phyloP scores from a whole-genome alignment of 2,888 invertebrate species.

The Pristionchus japonicus region DNA sequence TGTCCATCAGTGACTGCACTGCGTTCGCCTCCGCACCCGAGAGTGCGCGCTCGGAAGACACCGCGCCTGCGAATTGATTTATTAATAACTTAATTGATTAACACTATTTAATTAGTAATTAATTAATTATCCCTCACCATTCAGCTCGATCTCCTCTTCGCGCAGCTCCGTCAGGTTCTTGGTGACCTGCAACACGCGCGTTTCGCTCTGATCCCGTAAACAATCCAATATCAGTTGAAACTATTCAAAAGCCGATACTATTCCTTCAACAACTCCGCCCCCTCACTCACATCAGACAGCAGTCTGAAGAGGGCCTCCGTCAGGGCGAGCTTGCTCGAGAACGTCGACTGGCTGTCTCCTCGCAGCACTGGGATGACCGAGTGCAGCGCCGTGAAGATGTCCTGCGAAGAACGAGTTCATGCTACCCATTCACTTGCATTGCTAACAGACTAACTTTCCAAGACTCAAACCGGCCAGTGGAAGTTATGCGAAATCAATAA shows the following conservation, averaged over 20 bases:
- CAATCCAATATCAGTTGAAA: too few relatives aligned
- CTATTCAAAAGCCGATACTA: neutral
- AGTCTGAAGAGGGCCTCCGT: constrained; percentile 2
- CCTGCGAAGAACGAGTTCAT: too few relatives aligned
- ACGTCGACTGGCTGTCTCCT: neutral
- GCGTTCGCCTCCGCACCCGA: neutral
- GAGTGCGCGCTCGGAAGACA: neutral
- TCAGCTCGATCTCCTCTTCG: constrained; percentile 14
- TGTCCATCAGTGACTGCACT: constrained; percentile 57
- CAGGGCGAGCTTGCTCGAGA: neutral
- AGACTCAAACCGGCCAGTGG: too few relatives aligned
- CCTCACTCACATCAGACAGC: constrained; percentile 15
- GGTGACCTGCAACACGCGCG: constrained; percentile 27
- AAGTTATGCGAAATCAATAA: too few relatives aligned
- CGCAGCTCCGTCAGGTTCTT: constrained; percentile 32
- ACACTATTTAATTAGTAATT: neutral
- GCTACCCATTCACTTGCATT: too few relatives aligned
- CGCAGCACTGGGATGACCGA: constrained; percentile 47
- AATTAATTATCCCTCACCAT: neutral
- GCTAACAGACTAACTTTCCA: too few relatives aligned
- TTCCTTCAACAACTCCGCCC: neutral
- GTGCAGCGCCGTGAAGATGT: constrained; percentile 51
- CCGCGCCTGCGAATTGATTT: neutral
- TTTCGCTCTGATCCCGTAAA: neutral
- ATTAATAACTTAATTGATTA: neutral